Evolutionary conservation across 2,113 vertebrate species (phyloP).

Genomic region (Genyomyrus donnyi): DNA sequence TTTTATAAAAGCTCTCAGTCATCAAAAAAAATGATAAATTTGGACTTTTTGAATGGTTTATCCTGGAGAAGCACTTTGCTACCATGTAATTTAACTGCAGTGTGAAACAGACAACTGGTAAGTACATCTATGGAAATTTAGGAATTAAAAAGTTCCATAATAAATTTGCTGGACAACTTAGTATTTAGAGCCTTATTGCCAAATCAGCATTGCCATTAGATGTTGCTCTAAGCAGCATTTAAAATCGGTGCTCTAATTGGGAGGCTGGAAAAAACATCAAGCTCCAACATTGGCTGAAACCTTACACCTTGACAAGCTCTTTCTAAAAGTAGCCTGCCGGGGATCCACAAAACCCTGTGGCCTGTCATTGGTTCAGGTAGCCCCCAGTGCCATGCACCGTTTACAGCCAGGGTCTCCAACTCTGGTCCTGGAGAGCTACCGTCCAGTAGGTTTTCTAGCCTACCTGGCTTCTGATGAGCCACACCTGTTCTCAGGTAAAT

Average conservation of each 20-base stretch:
- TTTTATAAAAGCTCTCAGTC: not conserved
- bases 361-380: slow-evolving; percentile 52
- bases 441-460: too few relatives aligned
- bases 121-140: not conserved
- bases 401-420: slow-evolving; percentile 13
- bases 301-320: slow-evolving; percentile 66
- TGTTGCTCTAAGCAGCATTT: slow-evolving; percentile 33
- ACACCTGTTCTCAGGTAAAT: too few relatives aligned
- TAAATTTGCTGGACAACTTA: not conserved
- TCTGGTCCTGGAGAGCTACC: too few relatives aligned
- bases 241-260: slow-evolving; percentile 46
- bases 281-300: slow-evolving; percentile 54
- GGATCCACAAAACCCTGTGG: slow-evolving; percentile 30
- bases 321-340: slow-evolving; percentile 68
- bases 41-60: not conserved
- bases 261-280: slow-evolving; percentile 58
- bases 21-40: not conserved
- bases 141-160: not conserved
- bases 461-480: too few relatives aligned
- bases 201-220: slow-evolving; percentile 11
- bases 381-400: slow-evolving; percentile 35
- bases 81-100: not conserved
- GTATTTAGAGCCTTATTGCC: not conserved
- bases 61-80: not conserved
- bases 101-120: not conserved